Conservation (phyloP, 2,797 vertebrate genomes). For the Silurus aristotelis region DNA sequence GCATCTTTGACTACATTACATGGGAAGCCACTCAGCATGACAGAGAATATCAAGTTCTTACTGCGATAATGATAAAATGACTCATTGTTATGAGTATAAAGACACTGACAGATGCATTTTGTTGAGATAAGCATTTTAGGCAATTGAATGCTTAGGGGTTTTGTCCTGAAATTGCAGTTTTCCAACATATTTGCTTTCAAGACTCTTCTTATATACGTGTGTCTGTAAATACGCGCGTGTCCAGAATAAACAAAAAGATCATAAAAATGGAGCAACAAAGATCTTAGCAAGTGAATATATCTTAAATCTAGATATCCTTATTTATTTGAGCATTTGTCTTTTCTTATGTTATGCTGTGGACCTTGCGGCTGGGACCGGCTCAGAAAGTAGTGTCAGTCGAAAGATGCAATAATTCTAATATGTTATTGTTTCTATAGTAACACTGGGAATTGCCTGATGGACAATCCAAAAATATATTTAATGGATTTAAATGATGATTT, state of each 20-base stretch:
- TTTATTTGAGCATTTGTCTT: background rate
- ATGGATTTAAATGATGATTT: background rate
- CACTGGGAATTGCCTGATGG: background rate
- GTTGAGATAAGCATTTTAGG: conserved; percentile 3
- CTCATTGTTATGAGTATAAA: background rate
- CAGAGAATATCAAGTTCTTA: conserved; percentile 9
- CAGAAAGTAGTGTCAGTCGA: background rate
- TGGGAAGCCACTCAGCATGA: conserved; percentile 21
- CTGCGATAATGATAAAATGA: conserved; percentile 8
- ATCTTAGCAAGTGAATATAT: background rate
- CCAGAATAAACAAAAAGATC: background rate
- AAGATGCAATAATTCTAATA: background rate
- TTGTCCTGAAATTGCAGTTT: conserved; percentile 7
- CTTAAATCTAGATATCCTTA: background rate
- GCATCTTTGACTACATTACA: conserved; percentile 15
- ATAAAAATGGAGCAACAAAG: background rate
- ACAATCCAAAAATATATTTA: background rate
- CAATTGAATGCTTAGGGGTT: background rate
- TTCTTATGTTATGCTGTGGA: background rate
- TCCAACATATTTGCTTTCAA: background rate
- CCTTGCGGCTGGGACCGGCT: background rate
- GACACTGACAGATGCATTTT: background rate
- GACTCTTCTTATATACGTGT: background rate
- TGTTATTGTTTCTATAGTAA: background rate
- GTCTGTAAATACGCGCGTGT: background rate